phyloP scores from a whole-genome alignment of 2,888 invertebrate species.

The Eilema sororculum region DNA sequence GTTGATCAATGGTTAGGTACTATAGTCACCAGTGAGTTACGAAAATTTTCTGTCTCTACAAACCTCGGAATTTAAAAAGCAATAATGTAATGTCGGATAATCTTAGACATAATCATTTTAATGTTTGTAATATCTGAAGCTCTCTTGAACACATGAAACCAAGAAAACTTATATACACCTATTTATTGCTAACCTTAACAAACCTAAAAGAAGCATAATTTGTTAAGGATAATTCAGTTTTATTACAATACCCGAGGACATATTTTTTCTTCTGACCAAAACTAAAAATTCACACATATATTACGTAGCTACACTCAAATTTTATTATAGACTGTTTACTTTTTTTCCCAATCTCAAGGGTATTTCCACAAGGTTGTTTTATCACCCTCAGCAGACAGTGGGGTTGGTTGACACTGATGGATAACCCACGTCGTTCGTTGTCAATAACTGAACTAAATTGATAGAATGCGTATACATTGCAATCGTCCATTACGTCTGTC shows the following conservation, averaged over 20 bases:
- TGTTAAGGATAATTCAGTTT: not conserved
- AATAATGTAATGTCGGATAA: no score
- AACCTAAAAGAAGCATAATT: not conserved
- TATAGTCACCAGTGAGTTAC: no score
- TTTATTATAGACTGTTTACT: conserved; percentile 22
- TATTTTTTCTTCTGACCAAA: not conserved
- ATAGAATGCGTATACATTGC: conserved; percentile 70
- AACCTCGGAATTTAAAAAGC: no score
- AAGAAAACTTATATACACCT: no score
- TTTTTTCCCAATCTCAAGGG: conserved; percentile 33
- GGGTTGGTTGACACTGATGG: conserved; percentile 70
- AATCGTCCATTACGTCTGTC: conserved; percentile 17
- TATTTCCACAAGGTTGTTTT: conserved; percentile 48
- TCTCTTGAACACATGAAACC: no score
- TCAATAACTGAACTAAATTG: conserved; percentile 79
- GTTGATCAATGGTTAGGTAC: no score
- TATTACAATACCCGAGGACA: not conserved
- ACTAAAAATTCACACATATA: conserved; percentile 18
- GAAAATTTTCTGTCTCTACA: no score
- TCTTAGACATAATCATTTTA: no score
- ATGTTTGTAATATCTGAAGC: no score
- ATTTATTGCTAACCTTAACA: not conserved
- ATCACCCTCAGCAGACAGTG: conserved; percentile 46
- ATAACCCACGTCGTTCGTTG: conserved; percentile 67
- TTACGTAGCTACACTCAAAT: conserved; percentile 16